Percentiles rank a stretch among this genome's conserved stretches.
phyloP scores from a whole-genome alignment of 2,888 invertebrate genomes.

The Melikaiella ostensackeni region DNA sequence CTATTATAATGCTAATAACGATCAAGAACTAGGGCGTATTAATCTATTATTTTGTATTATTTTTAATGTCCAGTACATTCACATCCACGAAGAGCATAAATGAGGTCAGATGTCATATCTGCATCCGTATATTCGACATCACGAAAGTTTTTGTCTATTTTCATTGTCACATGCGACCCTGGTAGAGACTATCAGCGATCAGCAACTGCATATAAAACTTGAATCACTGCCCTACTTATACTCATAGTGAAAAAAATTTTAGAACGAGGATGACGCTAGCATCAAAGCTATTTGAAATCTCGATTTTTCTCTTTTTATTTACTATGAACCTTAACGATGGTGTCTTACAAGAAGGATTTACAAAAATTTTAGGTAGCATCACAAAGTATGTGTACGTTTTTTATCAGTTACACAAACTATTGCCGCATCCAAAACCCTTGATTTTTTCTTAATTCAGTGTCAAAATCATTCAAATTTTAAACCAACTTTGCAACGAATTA shows the following conservation, averaged over 20 bases:
- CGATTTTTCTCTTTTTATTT: slow-evolving; percentile 45
- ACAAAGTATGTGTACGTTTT: slow-evolving; percentile 54
- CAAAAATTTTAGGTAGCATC: slow-evolving; percentile 59
- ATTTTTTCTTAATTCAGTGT: slow-evolving; percentile 62
- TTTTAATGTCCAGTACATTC: not conserved
- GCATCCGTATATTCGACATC: not conserved
- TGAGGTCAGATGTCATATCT: slow-evolving; percentile 1
- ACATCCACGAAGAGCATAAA: not conserved
- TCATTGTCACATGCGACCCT: slow-evolving; percentile 42
- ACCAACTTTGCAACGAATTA: slow-evolving; percentile 83
- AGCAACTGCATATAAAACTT: slow-evolving; percentile 53
- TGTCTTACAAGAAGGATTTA: slow-evolving; percentile 57
- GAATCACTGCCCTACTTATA: slow-evolving; percentile 37
- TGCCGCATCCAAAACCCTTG: not conserved
- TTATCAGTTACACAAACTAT: not conserved
- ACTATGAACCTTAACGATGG: slow-evolving; percentile 48
- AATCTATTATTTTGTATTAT: not conserved
- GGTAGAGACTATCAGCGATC: slow-evolving; percentile 51
- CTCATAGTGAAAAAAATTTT: slow-evolving; percentile 46
- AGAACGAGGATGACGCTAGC: slow-evolving; percentile 54
- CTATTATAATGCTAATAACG: not conserved
- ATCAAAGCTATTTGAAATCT: slow-evolving; percentile 44
- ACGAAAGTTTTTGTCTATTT: not conserved
- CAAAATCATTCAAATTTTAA: slow-evolving; percentile 79
- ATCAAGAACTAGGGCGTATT: not conserved